Base-by-base conservation (phyloP, 1,140 invertebrate species). In the Sesamia nonagrioides region DNA sequence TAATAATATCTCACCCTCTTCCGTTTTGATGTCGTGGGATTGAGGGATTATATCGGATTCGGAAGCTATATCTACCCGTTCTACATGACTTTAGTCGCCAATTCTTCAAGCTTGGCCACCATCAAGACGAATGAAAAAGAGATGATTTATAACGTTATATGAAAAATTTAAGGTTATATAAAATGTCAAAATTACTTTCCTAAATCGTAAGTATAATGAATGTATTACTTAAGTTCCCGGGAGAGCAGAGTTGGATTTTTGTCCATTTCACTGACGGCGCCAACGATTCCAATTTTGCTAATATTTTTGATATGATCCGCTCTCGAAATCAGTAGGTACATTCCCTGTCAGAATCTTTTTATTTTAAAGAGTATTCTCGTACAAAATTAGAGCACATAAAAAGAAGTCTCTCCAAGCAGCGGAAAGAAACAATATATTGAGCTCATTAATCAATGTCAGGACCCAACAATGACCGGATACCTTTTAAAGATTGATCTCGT, bases 371-470 rank as follows among this genome's bases (percentile, higher is more conserved):
- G n/a, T 42, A 42, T 42, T 42, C 17, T 37, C 37, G 6, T 18
- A 52, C 18, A 48, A 69, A 69, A 69, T 69, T 50, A 69, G 45
- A 50, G 48, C 33, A 35, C 37, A 73, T 42, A 56, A 73, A 52
- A 75, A 61, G 72, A 54, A 33, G 56, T 75, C 35, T 35, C 48
- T 73, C 33, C 72, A 8, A 42, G 56, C 35, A 60, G 56, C 56
- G 40, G 56, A 75, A 75, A 75, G 72, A 89, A 86, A 89, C 72
- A 75, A 88, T 87, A 85, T 81, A 86, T 83, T 82, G 60, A 56
- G 68, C 74, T 85, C 87, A 88, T 90, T 88, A 86, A 90, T 90
- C 88, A 90, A 90, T 72, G 84, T 87, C 88, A 85, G 77, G 73
- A 80, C 83, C 79, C 77, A 79, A 77, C 78, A 82, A 83, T 85